phyloP scores from a whole-genome alignment of 2,113 vertebrate species.

The Peromyscus leucopus region DNA sequence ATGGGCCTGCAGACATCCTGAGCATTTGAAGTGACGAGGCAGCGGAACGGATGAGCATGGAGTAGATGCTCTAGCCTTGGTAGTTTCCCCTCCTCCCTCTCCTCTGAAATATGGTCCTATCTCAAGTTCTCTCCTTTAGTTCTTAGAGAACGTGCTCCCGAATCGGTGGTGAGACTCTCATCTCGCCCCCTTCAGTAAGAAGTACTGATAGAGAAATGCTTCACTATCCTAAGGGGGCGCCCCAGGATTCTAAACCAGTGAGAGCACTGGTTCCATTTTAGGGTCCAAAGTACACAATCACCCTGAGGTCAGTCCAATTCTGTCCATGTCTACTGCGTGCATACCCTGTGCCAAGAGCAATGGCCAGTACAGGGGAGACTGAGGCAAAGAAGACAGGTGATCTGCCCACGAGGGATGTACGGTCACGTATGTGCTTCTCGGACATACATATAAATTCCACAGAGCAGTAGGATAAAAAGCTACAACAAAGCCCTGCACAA shows the following conservation, averaged over 20 bases:
- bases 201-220: not conserved
- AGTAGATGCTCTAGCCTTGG: not conserved
- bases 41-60: not conserved
- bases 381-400: not conserved
- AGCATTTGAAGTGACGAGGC: not conserved
- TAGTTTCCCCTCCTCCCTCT: not conserved
- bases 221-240: not conserved
- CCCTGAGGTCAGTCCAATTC: not conserved
- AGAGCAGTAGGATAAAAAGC: not conserved
- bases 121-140: not conserved
- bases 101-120: not conserved
- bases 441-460: not conserved
- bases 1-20: not conserved
- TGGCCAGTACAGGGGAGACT: not conserved
- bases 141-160: not conserved
- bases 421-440: not conserved
- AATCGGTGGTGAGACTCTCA: not conserved
- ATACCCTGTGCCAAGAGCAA: not conserved
- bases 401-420: not conserved
- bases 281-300: not conserved
- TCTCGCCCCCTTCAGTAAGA: not conserved
- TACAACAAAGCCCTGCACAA: not conserved
- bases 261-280: not conserved
- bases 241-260: constrained; percentile 11
- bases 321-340: not conserved